Evolutionary conservation across 2,888 invertebrate genomes (phyloP), one percentile per base, ranked within the genome.

Genomic region (Rugalucina vietnamica): DNA sequence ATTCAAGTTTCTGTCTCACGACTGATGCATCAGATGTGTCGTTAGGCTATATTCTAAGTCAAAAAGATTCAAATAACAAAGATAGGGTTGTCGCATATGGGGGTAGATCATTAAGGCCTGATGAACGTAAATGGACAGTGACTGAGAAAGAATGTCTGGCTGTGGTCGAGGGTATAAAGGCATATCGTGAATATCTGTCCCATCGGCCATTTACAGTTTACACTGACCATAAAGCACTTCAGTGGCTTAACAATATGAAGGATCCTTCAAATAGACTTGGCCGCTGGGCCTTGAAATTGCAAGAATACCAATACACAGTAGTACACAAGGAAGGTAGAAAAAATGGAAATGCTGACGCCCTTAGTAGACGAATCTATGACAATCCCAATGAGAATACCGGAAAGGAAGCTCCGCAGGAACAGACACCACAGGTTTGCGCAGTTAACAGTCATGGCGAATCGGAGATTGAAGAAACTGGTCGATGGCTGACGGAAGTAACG

Each of bases 261-360:
- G 84, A 87, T 43, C 60, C 84, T 24, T 78, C 80, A 29, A 75
- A 71, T 39, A 24, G 76, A n/a, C 57, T 88, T 27, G 86, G 83
- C 29, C 39, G 86, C 57, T 86, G 86, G 88, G 80, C 86, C 1
- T 36, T 86, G 0, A 78, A 81, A 39, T 54, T 88, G 4, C 85
- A 88, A 57, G 76, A 86, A 14, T 83, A 85, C 43, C 72, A 82
- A 24, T 88, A 71, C 82, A 76, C 76, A 3, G 75, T 85, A 8
- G 37, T 43, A 18, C 60, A 81, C 65, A 65, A 79, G 27, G 29
- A 60, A n/a, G 81, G 69, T 18, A 84, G 57, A 39, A 32, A 21
- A 21, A 76, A 71, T 14, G n/a, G 72, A 32, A 76, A 69, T 76
- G 70, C 83, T 32, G 83, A 79, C 21, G 79, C 76, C 24, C 32